Evolutionary conservation across 2,888 invertebrate species (phyloP).

Genomic region (Chrysodeixis includens): DNA sequence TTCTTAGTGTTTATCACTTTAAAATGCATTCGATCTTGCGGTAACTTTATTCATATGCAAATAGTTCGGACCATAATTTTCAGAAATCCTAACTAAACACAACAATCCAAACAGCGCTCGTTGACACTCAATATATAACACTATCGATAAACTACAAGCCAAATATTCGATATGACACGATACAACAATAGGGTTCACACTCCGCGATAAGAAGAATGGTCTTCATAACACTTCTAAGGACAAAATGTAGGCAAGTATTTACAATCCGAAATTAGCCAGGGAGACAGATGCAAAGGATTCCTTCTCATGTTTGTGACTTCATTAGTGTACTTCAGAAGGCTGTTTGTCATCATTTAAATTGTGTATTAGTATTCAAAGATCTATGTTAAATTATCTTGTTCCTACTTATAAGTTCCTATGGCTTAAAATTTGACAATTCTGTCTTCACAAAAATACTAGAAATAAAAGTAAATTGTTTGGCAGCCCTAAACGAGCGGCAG

Average conservation of each 20-base stretch:
- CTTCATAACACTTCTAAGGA: too few relatives aligned
- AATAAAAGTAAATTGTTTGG: neutral
- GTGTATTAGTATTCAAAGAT: too few relatives aligned
- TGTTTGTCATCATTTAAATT: too few relatives aligned
- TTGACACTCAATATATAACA: slow-evolving; percentile 42
- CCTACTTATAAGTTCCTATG: too few relatives aligned
- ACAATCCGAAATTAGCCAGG: too few relatives aligned
- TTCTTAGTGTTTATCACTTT: neutral
- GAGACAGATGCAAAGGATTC: too few relatives aligned
- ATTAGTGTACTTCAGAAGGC: too few relatives aligned
- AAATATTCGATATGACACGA: slow-evolving; percentile 46
- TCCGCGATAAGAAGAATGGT: too few relatives aligned
- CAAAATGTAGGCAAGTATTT: too few relatives aligned
- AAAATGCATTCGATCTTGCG: neutral
- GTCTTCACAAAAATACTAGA: neutral
- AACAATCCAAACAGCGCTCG: slow-evolving; percentile 9
- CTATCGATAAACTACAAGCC: slow-evolving; percentile 42
- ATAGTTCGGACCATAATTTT: slow-evolving; percentile 23
- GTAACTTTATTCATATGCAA: neutral
- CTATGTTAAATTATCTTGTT: too few relatives aligned
- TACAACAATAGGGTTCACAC: slow-evolving; percentile 36
- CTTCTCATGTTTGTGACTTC: too few relatives aligned
- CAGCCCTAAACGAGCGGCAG: slow-evolving; percentile 25
- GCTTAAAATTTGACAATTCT: too few relatives aligned
- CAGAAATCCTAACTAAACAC: slow-evolving; percentile 58